Percentiles rank a stretch among this genome's conserved stretches.
Evolutionary conservation across 2,888 invertebrate genomes (phyloP).

Genomic region (Dromius quadrimaculatus): DNA sequence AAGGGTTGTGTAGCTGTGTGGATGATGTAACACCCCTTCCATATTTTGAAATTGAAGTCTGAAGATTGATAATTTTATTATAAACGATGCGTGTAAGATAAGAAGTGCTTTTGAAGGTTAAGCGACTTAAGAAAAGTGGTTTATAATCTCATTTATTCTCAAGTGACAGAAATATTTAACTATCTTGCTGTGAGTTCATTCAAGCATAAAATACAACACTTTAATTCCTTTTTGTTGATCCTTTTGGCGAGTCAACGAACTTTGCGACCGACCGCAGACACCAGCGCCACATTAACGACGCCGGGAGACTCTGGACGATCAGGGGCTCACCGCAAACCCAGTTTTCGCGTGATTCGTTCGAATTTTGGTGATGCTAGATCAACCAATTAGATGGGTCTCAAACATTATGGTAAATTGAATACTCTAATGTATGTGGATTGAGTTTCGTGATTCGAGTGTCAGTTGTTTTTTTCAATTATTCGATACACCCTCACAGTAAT

Average conservation of each 20-base stretch:
- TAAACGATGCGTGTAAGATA: too few relatives aligned
- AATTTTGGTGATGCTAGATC: conserved; percentile 19
- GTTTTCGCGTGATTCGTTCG: conserved; percentile 13
- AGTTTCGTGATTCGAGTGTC: conserved; percentile 31
- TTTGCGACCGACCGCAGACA: conserved; percentile 20
- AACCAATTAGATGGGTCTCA: conserved; percentile 33
- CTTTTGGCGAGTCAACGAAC: conserved; percentile 17
- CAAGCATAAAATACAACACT: conserved; percentile 33
- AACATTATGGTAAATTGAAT: conserved; percentile 41
- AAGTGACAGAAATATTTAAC: conserved; percentile 30
- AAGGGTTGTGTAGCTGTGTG: too few relatives aligned
- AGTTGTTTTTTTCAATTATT: conserved; percentile 34
- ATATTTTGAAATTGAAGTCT: too few relatives aligned
- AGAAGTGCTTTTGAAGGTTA: neutral
- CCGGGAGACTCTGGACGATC: neutral
- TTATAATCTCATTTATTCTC: conserved; percentile 32
- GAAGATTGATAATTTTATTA: too few relatives aligned
- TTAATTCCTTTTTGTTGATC: conserved; percentile 32
- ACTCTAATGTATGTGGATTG: neutral
- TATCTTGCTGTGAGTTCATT: conserved; percentile 19
- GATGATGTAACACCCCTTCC: too few relatives aligned
- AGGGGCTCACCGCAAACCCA: conserved; percentile 7
- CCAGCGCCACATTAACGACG: conserved; percentile 20
- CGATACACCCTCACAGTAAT: too few relatives aligned
- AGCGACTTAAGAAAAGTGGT: neutral